Evolutionary conservation across 2,113 vertebrate genomes (phyloP).

Genomic region (Myiagra hebetior): DNA sequence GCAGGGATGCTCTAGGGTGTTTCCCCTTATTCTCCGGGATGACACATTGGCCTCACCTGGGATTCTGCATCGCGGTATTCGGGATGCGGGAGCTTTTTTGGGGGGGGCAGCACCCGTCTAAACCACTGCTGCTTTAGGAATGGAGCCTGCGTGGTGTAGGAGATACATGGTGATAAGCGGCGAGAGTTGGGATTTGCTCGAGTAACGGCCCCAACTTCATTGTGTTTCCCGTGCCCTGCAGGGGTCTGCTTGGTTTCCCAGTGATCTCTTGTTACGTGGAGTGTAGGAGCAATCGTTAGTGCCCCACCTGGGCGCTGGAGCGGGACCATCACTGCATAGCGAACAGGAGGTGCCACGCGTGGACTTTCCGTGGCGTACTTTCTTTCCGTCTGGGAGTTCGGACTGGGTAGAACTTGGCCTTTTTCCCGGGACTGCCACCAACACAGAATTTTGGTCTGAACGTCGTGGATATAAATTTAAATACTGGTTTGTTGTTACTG

Average conservation of each 20-base stretch:
- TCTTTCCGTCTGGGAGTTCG: background rate
- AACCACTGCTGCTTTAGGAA: background rate
- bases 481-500: background rate
- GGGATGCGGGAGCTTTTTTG: too few relatives aligned
- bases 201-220: fast-evolving
- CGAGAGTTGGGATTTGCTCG: background rate
- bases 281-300: fast-evolving
- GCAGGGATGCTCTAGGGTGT: background rate
- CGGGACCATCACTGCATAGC: fast-evolving
- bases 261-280: fast-evolving
- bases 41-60: background rate
- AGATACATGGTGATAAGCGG: background rate
- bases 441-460: background rate
- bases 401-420: fast-evolving
- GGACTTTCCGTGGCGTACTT: fast-evolving
- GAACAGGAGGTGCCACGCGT: fast-evolving
- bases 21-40: background rate
- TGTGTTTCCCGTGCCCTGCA: too few relatives aligned
- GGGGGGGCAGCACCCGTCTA: fast-evolving
- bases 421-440: background rate
- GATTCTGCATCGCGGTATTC: background rate
- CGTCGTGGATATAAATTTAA: background rate
- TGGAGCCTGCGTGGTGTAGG: fast-evolving
- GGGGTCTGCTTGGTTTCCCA: background rate
- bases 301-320: fast-evolving